Evolutionary conservation across 2,113 vertebrate genomes (phyloP), one percentile per base, ranked within the genome.

Genomic region (Orthochromis indermauri): DNA sequence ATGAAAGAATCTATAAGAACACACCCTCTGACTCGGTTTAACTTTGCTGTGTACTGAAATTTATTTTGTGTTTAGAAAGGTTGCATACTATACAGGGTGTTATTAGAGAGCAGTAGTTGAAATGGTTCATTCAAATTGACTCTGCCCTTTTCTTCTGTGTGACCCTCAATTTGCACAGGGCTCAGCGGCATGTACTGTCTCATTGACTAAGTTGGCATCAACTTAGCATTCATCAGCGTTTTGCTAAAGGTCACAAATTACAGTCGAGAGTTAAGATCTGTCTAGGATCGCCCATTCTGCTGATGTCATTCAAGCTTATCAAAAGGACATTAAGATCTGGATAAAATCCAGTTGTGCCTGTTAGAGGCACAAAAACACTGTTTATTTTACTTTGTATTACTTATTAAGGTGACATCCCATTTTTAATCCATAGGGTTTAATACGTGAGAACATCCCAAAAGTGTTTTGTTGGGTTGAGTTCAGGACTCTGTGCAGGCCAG

Each of bases 1-100:
- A 37, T 87, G 33, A 51, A 84, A 55, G 7, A 90, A 66, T 88
- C 37, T 63, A n/a, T 73, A 28, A 17, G 51, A 80, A 26, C 47
- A 45, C 82, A 91, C 73, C 84, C 55, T 47, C 86, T 86, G 45
- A 88, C 81, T 92, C 59, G 57, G 76, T 87, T 49, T 79, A 33
- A 76, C 42, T 47, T 28, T 76, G 14, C 24, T 49, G 24, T 47
- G 4, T 35, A 16, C 21, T 68, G 6, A 51, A 80, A 82, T 37
- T 42, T 31, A 28, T 76, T 47, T 47, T 47, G 42, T 13, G 33
- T 63, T 82, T 40, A 35, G 37, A 19, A 49, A 31, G 14, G 8
- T 80, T 71, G 33, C 61, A 31, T 73, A 17, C 9, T 21, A 2
- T 40, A 53, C 21, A 7, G 14, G 6, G 26, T 63, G 45, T 21